A percentile compares a stretch with the other conserved stretches of the same genome.
Evolutionary conservation across 1,140 invertebrate genomes (phyloP).

Genomic region (Drosophila arizonae): DNA sequence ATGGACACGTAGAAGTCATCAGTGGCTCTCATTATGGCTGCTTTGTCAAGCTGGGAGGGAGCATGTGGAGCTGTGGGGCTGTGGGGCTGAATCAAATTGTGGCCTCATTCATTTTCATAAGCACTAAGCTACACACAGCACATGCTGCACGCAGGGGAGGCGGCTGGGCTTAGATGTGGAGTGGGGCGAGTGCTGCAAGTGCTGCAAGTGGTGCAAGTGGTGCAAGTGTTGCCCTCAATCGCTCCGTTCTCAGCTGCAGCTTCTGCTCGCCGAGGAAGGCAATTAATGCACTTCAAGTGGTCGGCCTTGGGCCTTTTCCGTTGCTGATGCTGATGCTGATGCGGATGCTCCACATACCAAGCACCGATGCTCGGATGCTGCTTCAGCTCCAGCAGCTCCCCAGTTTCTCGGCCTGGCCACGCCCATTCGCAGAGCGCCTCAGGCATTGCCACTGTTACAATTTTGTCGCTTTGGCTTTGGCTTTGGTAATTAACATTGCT

Average conservation of each 20-base stretch:
- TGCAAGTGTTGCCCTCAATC: slow-evolving; percentile 6
- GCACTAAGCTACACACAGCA: slow-evolving; percentile 27
- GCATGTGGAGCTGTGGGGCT: background rate
- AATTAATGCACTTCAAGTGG: slow-evolving; percentile 61
- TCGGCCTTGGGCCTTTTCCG: slow-evolving; percentile 67
- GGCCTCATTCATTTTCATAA: slow-evolving; percentile 52
- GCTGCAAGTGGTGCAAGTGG: background rate
- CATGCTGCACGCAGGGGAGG: background rate
- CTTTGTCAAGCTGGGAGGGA: background rate
- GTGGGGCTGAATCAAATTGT: slow-evolving; percentile 33
- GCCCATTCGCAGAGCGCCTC: slow-evolving; percentile 42
- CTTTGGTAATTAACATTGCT: slow-evolving; percentile 55
- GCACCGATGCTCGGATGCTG: slow-evolving; percentile 1
- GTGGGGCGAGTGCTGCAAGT: background rate
- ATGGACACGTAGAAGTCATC: slow-evolving; percentile 55
- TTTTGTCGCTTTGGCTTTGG: slow-evolving; percentile 60
- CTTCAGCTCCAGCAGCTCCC: background rate
- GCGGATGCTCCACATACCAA: slow-evolving; percentile 32
- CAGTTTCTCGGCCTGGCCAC: slow-evolving; percentile 28
- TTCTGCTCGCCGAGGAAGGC: slow-evolving; percentile 6
- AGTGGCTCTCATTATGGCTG: slow-evolving; percentile 44
- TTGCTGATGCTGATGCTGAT: slow-evolving; percentile 8
- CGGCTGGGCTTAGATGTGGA: background rate
- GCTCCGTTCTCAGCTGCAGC: slow-evolving; percentile 11
- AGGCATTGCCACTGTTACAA: slow-evolving; percentile 71